phyloP scores from a whole-genome alignment of 2,888 invertebrate genomes.

The Clunio marinus region DNA sequence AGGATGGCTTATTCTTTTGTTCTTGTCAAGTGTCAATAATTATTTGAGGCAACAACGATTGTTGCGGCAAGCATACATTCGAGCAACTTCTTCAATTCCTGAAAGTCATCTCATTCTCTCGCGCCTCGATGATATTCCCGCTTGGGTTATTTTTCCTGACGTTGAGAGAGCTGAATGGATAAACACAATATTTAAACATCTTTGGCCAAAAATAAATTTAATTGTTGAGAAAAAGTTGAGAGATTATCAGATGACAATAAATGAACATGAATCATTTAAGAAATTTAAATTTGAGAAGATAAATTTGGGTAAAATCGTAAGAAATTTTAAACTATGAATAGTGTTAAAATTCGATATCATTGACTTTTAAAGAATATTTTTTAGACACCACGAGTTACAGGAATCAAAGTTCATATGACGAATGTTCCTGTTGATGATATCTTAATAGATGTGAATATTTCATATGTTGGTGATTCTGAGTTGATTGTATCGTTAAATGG shows the following conservation, averaged over 20 bases:
- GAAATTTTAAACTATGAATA: background rate
- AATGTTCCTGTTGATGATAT: constrained; percentile 10
- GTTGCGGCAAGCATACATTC: background rate
- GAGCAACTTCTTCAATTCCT: background rate
- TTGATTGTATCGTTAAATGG: constrained; percentile 6
- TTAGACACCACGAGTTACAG: constrained; percentile 19
- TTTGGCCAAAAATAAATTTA: constrained; percentile 13
- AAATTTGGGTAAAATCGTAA: constrained; percentile 9
- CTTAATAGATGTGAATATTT: background rate
- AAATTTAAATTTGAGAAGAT: constrained; percentile 12
- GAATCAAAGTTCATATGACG: constrained; percentile 21
- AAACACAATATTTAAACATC: background rate
- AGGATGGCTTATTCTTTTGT: background rate
- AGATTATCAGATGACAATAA: background rate
- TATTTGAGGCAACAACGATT: background rate
- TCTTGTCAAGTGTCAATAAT: too few relatives aligned
- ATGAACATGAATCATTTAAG: background rate
- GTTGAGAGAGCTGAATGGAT: constrained; percentile 30
- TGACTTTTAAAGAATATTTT: background rate
- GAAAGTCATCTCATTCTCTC: background rate
- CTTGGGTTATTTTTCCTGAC: constrained; percentile 34
- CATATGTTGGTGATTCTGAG: constrained; percentile 20
- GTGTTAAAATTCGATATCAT: background rate
- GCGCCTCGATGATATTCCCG: constrained; percentile 10
- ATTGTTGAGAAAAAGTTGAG: background rate